phyloP scores from a whole-genome alignment of 2,113 vertebrate species.

The Pontoporia blainvillei region DNA sequence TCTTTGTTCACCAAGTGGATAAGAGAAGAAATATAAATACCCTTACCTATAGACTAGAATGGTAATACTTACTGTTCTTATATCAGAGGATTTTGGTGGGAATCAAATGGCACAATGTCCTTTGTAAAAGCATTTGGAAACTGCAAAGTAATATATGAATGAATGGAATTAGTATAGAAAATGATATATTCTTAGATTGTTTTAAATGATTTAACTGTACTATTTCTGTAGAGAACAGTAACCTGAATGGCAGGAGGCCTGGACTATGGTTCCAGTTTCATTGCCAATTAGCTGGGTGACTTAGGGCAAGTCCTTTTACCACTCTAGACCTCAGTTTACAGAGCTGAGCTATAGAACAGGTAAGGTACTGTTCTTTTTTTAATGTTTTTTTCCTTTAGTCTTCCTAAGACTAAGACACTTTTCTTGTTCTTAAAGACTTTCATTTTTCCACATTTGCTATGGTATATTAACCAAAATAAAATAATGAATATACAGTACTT shows the following conservation, averaged over 20 bases:
- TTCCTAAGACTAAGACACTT: not conserved
- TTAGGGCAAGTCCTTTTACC: not conserved
- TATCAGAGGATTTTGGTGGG: not conserved
- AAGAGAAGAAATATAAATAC: not conserved
- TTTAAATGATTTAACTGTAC: not conserved
- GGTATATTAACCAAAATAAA: slow-evolving; percentile 22
- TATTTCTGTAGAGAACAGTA: not conserved
- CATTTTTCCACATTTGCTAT: not conserved
- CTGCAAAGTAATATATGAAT: not conserved
- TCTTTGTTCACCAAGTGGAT: not conserved
- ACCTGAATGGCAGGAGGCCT: not conserved
- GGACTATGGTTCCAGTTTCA: not conserved
- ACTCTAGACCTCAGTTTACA: not conserved
- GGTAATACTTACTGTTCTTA: not conserved
- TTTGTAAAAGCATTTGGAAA: not conserved
- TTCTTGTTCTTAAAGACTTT: not conserved
- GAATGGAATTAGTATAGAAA: not conserved
- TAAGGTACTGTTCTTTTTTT: not conserved
- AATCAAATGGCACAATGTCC: not conserved
- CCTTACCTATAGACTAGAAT: not conserved
- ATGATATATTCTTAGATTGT: not conserved
- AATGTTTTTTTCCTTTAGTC: not conserved
- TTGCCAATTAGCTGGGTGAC: not conserved
- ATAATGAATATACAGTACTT: slow-evolving; percentile 47
- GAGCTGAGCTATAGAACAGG: not conserved